Evolutionary conservation across 2,888 invertebrate species (phyloP), one percentile per base, ranked within the genome.

Genomic region (Petrolisthes manimaculis): DNA sequence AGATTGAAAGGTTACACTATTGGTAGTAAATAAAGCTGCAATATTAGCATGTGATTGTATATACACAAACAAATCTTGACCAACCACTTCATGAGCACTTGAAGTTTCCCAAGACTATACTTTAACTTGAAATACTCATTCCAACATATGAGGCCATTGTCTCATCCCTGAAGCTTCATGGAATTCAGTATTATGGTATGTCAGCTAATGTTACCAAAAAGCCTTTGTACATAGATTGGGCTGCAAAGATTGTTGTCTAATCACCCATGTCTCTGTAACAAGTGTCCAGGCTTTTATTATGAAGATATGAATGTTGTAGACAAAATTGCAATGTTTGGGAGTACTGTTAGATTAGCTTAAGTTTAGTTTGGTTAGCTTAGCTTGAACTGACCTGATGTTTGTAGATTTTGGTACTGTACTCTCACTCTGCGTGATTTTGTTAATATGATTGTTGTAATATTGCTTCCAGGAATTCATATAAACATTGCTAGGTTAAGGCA

Each of bases 121-220:
- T 21, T 21, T 80, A 21, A 54, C 55, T 80, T 79, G 9, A 83
- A 86, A 86, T 86, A 86, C 85, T 86, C 85, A 86, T 86, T 86
- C 85, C 85, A 80, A 69, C 61, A 53, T 80, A n/a, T 69, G 24
- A 61, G 55, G 51, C 53, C 53, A 69, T 53, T 51, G 55, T 69
- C 75, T 56, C 56, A 18, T 4, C n/a, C 53, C 24, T 21, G 55
- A 14, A 69, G 37, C 69, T 14, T 21, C 24, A 69, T 55, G 51
- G 67, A 54, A 67, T 71, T 12, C 84, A 86, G 79, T 86, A 80
- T 86, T 86, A 80, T 80, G 8, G 24, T 69, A 37, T 37, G 37
- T 37, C 37, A 51, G 71, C 56, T 80, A 51, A 54, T 55, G 51
- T 86, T 71, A 18, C 37, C 56, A 83, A 9, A 55, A 51, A 61